phyloP scores from a whole-genome alignment of 1,140 invertebrate genomes.

The Periplaneta americana region DNA sequence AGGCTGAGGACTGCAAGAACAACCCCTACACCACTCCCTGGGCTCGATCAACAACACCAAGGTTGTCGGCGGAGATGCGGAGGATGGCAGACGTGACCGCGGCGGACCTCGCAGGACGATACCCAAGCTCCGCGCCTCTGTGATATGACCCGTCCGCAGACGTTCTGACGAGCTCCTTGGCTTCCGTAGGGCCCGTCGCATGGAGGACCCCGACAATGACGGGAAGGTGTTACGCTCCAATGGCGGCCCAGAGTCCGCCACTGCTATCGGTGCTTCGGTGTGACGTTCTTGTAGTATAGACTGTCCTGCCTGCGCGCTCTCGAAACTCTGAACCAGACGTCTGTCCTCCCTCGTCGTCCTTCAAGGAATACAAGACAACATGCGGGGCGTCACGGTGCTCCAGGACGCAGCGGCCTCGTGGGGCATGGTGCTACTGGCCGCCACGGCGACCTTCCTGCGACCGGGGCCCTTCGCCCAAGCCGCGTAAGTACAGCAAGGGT shows the following conservation, averaged over 20 bases:
- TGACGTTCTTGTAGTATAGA: conserved; percentile 27
- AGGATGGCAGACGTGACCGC: not conserved
- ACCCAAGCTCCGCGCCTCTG: not conserved
- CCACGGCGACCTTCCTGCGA: conserved; percentile 39
- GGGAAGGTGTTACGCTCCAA: conserved; percentile 7
- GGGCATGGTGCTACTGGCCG: conserved; percentile 42
- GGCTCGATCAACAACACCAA: too few species aligned
- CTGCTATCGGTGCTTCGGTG: conserved; percentile 44
- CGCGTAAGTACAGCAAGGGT: conserved; percentile 35
- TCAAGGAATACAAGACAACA: not conserved
- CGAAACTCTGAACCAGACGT: not conserved
- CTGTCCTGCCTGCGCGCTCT: not conserved
- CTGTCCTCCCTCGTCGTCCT: not conserved
- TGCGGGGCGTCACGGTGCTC: not conserved
- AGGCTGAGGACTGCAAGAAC: too few species aligned
- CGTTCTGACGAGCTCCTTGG: not conserved
- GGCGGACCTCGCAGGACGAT: too few species aligned
- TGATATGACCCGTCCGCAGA: not conserved
- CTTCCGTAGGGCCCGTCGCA: too few species aligned
- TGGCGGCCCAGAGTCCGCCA: conserved; percentile 32
- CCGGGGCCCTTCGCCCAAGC: conserved; percentile 41
- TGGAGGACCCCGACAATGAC: too few species aligned
- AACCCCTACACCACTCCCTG: too few species aligned
- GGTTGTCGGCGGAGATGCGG: too few species aligned
- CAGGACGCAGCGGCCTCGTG: conserved; percentile 23